Percentiles rank a stretch among this genome's conserved stretches.
Conservation (phyloP, 2,113 vertebrate species). For the Theristicus caerulescens region DNA sequence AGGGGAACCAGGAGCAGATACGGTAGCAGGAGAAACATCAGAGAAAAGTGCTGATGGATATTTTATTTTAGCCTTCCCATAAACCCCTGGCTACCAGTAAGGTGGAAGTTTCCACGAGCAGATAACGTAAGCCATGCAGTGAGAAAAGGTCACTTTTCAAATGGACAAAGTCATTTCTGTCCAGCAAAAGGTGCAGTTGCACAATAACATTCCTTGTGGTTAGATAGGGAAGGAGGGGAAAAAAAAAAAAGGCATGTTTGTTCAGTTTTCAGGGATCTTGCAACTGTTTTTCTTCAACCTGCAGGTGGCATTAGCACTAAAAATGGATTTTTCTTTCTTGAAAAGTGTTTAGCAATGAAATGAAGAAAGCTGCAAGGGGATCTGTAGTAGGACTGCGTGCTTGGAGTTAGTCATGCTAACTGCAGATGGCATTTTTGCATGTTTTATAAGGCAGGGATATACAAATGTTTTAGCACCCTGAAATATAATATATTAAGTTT, state of each 20-base stretch:
- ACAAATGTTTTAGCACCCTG: slow-evolving; percentile 67
- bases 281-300: slow-evolving; percentile 77
- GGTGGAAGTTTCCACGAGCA: neutral
- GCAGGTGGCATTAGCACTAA: slow-evolving; percentile 84
- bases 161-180: neutral
- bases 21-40: neutral
- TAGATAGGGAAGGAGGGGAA: neutral
- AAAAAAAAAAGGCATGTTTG: neutral
- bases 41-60: neutral
- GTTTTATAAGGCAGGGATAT: slow-evolving; percentile 80
- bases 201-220: slow-evolving; percentile 3
- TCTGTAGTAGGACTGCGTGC: slow-evolving; percentile 74
- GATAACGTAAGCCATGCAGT: neutral
- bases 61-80: neutral
- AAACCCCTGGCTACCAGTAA: neutral
- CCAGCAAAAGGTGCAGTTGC: neutral
- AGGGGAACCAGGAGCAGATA: neutral
- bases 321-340: slow-evolving; percentile 78
- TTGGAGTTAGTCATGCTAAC: slow-evolving; percentile 79
- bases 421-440: slow-evolving; percentile 84
- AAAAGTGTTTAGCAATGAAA: slow-evolving; percentile 74
- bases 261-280: slow-evolving; percentile 62
- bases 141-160: slow-evolving; percentile 14
- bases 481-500: slow-evolving; percentile 36
- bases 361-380: slow-evolving; percentile 70